Evolutionary conservation across 2,888 invertebrate species (phyloP), one percentile per base, ranked within the genome.

Genomic region (Metellina segmentata): DNA sequence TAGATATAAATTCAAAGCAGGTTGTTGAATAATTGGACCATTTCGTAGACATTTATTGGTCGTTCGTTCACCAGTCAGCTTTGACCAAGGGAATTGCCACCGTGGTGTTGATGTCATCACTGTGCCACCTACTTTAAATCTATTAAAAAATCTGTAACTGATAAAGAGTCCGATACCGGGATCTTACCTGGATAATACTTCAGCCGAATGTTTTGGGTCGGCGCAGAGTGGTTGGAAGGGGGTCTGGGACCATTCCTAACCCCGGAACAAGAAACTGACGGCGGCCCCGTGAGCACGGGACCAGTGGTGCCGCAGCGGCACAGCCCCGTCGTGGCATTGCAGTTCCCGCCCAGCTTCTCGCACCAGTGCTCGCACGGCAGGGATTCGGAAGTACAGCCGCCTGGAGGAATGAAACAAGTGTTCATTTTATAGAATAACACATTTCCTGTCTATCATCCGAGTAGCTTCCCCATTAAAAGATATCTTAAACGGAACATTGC

Each of bases 171-270:
- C 34, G 34, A 4, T 34, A 4, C 34, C 4, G 34, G 34, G 34
- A 34, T 61, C 81, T 71, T 34, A 92, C 92, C 92, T 86, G 92
- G 92, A 82, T 86, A 92, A 34, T 92, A 92, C 77, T 82, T 92
- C 34, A 92, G 86, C n/a, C 74, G 69, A 34, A 91, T 81, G 72
- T 85, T 89, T 11, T 81, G 34, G 0, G 91, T 88, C 4, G 88
- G 75, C 1, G 88, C 88, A 1, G 89, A 89, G 34, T 92, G 91
- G 69, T 92, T 89, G 52, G 91, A 88, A 0, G 91, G 91, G 6
- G 91, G 87, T 5, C 52, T 81, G 19, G 91, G 91, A 7, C 91
- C 91, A 13, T 86, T 90, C 6, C 20, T 48, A 20, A 48, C 7
- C 6, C 19, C 19, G 7, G 61, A 7, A 48, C 91, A 91, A 9